Base-by-base conservation (phyloP, 1,140 invertebrate genomes). In the Megalonaias nervosa region DNA sequence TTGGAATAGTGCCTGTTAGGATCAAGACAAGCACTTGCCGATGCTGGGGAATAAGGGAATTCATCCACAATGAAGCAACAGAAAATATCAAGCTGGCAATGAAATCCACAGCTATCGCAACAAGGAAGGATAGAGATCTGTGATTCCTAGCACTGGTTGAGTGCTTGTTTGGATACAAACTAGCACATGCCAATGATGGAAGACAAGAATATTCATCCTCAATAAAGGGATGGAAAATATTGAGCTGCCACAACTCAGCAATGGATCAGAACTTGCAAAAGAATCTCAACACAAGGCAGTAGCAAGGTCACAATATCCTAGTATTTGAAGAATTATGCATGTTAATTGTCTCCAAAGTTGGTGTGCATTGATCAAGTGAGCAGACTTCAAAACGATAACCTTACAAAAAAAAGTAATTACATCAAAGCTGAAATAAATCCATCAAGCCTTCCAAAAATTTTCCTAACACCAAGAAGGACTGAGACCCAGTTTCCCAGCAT, bases 121-220 rank as follows among this genome's bases (percentile, higher is more conserved):
- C 64, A 48, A 48, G 9, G 31, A 31, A 31, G 2, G 5, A 31
- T 5, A 2, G 31, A 31, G 5, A 5, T 5, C 31, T 5, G 5
- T 5, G 31, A 23, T 81, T 77, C 77, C 79, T 68, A 67, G 74
- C 61, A 79, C 81, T 67, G 77, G 61, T 76, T 58, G 64, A 66
- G 79, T 83, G 77, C 74, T 76, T 67, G 76, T 81, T 70, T 74
- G 38, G 61, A 21, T 21, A 59, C 48, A n/a, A 60, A 82, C 77
- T 81, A 84, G 83, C 83, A 84, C 81, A 82, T 80, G 80, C 80
- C 58, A 71, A 84, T 83, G 81, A 81, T 82, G 81, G 83, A 81
- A 71, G 70, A 67, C 26, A 16, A 31, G 71, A n/a, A 67, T 26
- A 38, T 6, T 48, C 38, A 48, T 48, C 38, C 38, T 0, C 38